A percentile compares a stretch with the other conserved stretches of the same genome.
phyloP scores from a whole-genome alignment of 2,113 vertebrate species.

The Pseudopodoces humilis region DNA sequence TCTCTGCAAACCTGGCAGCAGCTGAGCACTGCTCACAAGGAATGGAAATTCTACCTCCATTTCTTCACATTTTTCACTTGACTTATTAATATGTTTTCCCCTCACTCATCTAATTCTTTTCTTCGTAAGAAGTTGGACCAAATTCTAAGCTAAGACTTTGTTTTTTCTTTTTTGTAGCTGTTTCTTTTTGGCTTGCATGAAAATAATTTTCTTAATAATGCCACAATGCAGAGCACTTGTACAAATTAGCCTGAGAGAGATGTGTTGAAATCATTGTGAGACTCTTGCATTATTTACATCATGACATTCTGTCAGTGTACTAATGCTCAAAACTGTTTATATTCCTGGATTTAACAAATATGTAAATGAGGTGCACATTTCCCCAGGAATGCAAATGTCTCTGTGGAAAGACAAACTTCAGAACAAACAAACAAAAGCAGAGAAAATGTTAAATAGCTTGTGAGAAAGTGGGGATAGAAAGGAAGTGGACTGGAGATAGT shows the following conservation, averaged over 20 bases:
- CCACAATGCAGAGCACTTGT: neutral
- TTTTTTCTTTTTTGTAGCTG: neutral
- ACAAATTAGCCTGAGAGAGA: constrained; percentile 4
- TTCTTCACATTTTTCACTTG: neutral
- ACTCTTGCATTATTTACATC: constrained; percentile 49
- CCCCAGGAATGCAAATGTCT: constrained; percentile 10
- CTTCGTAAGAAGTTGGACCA: neutral
- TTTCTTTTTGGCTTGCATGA: constrained; percentile 3
- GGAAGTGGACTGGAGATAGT: neutral
- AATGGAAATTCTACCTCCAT: neutral
- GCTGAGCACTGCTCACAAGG: neutral
- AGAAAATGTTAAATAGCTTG: neutral
- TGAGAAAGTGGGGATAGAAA: neutral
- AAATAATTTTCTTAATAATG: constrained; percentile 36
- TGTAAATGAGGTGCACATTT: constrained; percentile 40
- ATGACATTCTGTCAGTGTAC: neutral
- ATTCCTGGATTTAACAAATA: constrained; percentile 48
- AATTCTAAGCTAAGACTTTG: neutral
- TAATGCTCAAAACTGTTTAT: constrained; percentile 39
- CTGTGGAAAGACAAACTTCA: constrained; percentile 32
- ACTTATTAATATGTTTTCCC: neutral
- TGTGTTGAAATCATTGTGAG: constrained; percentile 29
- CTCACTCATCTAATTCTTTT: neutral
- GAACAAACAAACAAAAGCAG: neutral
- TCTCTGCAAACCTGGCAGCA: neutral